Evolutionary conservation across 2,888 invertebrate species (phyloP).

Genomic region (Margaritifera margaritifera): DNA sequence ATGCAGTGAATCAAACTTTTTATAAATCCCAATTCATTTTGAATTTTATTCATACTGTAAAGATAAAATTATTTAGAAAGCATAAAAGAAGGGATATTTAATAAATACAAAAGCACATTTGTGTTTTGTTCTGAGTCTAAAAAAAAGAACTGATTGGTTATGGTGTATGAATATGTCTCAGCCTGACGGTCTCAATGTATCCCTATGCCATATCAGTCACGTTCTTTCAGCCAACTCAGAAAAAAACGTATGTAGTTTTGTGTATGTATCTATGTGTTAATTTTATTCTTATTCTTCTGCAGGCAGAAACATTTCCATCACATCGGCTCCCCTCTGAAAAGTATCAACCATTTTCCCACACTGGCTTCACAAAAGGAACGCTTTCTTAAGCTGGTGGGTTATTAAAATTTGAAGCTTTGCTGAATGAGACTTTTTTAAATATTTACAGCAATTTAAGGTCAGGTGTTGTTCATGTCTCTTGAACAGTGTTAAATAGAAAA

Average conservation of each 20-base stretch:
- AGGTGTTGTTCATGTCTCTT: neutral
- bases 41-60: too few species aligned
- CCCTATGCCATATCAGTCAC: too few species aligned
- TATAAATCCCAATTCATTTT: too few species aligned
- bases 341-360: slow-evolving; percentile 70
- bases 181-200: too few species aligned
- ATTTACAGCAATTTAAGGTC: neutral
- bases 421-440: neutral
- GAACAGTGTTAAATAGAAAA: slow-evolving; percentile 2
- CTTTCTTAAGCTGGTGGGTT: slow-evolving; percentile 65
- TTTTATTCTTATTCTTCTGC: slow-evolving; percentile 10
- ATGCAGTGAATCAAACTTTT: too few species aligned
- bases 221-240: neutral
- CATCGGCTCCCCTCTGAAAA: slow-evolving; percentile 73
- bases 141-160: too few species aligned
- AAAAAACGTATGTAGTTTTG: neutral
- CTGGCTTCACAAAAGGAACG: slow-evolving; percentile 67
- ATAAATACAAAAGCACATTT: too few species aligned
- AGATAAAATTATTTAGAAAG: too few species aligned
- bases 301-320: slow-evolving; percentile 72
- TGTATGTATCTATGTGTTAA: neutral
- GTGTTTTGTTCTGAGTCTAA: too few species aligned
- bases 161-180: too few species aligned
- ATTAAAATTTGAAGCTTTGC: neutral
- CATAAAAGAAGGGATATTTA: too few species aligned